phyloP scores from a whole-genome alignment of 2,888 invertebrate genomes.

The Boloria euphrosyne region DNA sequence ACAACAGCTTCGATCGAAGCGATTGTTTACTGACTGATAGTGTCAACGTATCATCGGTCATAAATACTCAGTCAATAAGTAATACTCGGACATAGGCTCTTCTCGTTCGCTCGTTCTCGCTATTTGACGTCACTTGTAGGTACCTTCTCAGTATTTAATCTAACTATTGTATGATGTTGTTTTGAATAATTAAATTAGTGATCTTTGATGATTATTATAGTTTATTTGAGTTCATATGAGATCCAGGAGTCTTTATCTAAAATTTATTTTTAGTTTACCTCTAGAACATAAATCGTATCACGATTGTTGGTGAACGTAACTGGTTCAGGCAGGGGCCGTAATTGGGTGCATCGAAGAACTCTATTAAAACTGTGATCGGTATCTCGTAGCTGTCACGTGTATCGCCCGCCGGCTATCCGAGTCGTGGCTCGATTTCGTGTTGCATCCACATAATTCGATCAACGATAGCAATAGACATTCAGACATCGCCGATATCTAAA shows the following conservation, averaged over 20 bases:
- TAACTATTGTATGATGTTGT: too few species aligned
- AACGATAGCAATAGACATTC: constrained; percentile 36
- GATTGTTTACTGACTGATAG: too few species aligned
- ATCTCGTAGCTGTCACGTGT: constrained; percentile 70
- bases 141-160: too few species aligned
- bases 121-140: too few species aligned
- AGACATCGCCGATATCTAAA: constrained; percentile 7
- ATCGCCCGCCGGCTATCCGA: constrained; percentile 60
- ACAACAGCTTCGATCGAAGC: too few species aligned
- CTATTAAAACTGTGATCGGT: constrained; percentile 70
- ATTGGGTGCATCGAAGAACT: constrained; percentile 72
- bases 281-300: constrained; percentile 30
- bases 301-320: constrained; percentile 37
- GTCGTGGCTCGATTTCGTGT: constrained; percentile 47
- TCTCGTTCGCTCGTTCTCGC: too few species aligned
- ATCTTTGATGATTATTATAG: neutral
- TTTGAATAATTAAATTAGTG: neutral
- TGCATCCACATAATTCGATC: constrained; percentile 34
- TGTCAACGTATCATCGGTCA: too few species aligned
- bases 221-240: constrained; percentile 7
- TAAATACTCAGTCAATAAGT: too few species aligned
- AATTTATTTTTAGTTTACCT: constrained; percentile 23
- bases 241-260: constrained; percentile 9
- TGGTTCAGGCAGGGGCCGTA: constrained; percentile 51
- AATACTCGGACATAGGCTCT: too few species aligned